Conservation (phyloP, 2,888 invertebrate species). For the Dasysyrphus tricinctus region DNA sequence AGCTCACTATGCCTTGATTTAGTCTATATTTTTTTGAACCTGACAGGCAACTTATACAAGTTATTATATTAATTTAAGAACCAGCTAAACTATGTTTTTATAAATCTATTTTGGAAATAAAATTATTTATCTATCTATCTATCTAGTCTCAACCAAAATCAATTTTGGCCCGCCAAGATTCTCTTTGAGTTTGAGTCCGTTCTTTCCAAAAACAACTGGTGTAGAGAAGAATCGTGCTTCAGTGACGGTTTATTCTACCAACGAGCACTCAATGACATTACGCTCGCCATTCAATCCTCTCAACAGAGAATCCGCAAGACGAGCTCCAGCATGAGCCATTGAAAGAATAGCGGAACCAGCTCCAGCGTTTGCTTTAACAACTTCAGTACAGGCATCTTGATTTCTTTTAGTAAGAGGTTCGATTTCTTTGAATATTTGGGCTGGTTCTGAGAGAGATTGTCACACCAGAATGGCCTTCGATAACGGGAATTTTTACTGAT, state of each 20-base stretch:
- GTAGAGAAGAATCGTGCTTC: conserved; percentile 97
- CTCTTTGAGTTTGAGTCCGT: conserved; percentile 95
- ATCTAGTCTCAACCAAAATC: conserved; percentile 93
- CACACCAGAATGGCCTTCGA: conserved; percentile 99
- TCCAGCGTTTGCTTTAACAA: conserved; percentile 96
- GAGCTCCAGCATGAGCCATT: conserved; percentile 99
- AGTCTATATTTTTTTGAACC: too few species aligned
- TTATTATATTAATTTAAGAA: too few species aligned
- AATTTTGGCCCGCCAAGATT: conserved; percentile 96
- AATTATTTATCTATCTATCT: too few species aligned
- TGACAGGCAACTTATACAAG: too few species aligned
- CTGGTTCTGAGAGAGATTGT: conserved; percentile 98
- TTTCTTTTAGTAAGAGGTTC: conserved; percentile 95
- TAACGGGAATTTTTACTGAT: conserved; percentile 94
- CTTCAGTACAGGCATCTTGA: conserved; percentile 99
- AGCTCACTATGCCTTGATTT: too few species aligned
- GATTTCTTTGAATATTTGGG: conserved; percentile 92
- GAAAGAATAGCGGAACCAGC: conserved; percentile 99
- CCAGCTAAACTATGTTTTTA: too few species aligned
- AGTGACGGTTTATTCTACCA: conserved; percentile 93
- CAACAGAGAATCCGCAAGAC: conserved; percentile 93
- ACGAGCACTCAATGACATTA: conserved; percentile 96
- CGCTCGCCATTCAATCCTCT: conserved; percentile 91
- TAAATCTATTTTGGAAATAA: too few species aligned
- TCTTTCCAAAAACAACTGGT: conserved; percentile 93